A percentile compares a stretch with the other conserved stretches of the same genome.
Evolutionary conservation across 2,113 vertebrate species (phyloP).

Genomic region (Pterocles orientalis): DNA sequence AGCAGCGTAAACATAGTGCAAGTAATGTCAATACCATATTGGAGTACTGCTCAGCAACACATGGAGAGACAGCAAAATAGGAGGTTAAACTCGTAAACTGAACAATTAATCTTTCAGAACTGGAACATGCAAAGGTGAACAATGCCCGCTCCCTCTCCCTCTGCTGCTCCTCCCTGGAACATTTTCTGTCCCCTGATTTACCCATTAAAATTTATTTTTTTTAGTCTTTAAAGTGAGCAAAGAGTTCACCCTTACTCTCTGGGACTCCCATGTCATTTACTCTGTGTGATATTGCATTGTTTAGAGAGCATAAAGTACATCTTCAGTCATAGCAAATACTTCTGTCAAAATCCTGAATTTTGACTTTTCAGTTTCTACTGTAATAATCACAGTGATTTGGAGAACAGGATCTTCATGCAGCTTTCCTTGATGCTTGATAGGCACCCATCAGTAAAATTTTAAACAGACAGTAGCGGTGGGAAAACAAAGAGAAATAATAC

Average conservation of each 20-base stretch:
- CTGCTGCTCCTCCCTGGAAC: not conserved
- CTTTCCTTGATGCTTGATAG: not conserved
- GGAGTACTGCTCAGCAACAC: not conserved
- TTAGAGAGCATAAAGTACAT: not conserved
- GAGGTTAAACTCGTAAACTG: not conserved
- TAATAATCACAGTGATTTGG: not conserved
- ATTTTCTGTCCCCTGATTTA: not conserved
- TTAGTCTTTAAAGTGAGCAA: not conserved
- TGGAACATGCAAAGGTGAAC: not conserved
- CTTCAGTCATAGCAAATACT: not conserved
- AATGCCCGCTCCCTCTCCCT: not conserved
- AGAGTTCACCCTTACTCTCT: not conserved
- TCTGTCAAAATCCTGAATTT: not conserved
- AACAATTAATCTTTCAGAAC: slow-evolving; percentile 20
- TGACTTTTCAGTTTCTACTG: not conserved
- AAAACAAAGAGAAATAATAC: not conserved
- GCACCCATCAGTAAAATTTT: not conserved
- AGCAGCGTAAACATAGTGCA: slow-evolving; percentile 3
- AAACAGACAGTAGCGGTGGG: not conserved
- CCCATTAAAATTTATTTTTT: not conserved
- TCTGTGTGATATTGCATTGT: not conserved
- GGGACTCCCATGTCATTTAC: not conserved
- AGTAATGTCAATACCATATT: not conserved
- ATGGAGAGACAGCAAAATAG: not conserved
- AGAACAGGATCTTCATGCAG: not conserved